Evolutionary conservation across 2,113 vertebrate species (phyloP).

Genomic region (Callipepla californica): DNA sequence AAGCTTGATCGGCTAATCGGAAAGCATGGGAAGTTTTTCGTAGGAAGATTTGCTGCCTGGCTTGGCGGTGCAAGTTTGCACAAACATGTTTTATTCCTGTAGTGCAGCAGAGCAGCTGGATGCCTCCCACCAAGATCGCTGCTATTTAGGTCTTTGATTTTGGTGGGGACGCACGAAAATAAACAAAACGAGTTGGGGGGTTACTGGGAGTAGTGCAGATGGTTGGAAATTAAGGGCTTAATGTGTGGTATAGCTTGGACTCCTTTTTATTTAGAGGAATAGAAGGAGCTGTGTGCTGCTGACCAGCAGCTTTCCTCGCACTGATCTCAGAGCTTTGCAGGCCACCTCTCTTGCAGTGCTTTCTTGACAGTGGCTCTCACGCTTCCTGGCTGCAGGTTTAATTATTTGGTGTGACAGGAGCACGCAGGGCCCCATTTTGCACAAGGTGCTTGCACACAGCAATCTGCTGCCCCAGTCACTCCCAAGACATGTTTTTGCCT

Average conservation of each 20-base stretch:
- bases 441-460: neutral
- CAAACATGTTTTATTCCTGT: neutral
- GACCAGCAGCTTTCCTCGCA: neutral
- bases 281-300: neutral
- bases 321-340: neutral
- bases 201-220: constrained; percentile 43
- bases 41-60: neutral
- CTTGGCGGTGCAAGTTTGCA: neutral
- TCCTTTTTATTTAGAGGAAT: neutral
- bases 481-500: constrained; percentile 12
- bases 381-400: neutral
- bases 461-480: neutral
- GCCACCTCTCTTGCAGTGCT: neutral
- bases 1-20: constrained; percentile 39
- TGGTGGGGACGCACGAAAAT: neutral
- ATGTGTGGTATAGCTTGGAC: constrained; percentile 21
- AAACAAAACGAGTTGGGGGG: constrained; percentile 17
- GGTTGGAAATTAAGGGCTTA: constrained; percentile 57
- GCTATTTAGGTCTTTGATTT: constrained; percentile 30
- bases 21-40: constrained; percentile 30
- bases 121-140: constrained; percentile 54
- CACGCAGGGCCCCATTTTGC: neutral
- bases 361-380: neutral
- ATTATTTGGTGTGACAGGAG: neutral
- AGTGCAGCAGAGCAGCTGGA: constrained; percentile 21